A percentile compares a stretch with the other conserved stretches of the same genome.
These are phyloP conservation scores for Tetragnatha versicolor DNA, from an alignment of 1,140 invertebrate species.

Conservation along the genomic window DNA sequence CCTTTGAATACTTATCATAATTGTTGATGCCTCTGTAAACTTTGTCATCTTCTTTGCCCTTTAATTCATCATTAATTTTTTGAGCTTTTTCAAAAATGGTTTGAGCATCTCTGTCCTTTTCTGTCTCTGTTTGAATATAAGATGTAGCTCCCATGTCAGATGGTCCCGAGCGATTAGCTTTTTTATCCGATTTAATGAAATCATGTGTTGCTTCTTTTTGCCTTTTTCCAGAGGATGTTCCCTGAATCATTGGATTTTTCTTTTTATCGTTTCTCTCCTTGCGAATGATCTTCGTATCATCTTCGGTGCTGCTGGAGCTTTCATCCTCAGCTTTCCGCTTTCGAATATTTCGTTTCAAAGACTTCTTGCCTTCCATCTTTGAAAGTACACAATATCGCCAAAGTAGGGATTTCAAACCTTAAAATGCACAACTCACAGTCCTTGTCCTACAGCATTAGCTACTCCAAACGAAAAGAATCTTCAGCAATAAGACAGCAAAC, in stretches of 20 bases:
- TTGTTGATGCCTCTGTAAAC: constrained; percentile 95
- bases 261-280: constrained; percentile 59
- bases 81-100: constrained; percentile 92
- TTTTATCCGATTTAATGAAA: constrained; percentile 70
- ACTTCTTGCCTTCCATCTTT: constrained; percentile 22
- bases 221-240: constrained; percentile 58
- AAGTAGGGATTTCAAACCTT: too few relatives aligned
- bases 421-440: too few relatives aligned
- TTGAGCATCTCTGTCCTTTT: constrained; percentile 88
- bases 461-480: too few relatives aligned
- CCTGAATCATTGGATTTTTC: constrained; percentile 64
- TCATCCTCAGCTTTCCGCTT: constrained; percentile 22
- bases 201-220: constrained; percentile 65
- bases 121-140: constrained; percentile 89
- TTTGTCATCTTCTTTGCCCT: constrained; percentile 94
- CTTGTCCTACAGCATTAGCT: too few relatives aligned
- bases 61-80: constrained; percentile 82
- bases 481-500: too few relatives aligned
- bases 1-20: constrained; percentile 94
- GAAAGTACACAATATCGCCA: too few relatives aligned
- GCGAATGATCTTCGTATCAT: constrained; percentile 64
- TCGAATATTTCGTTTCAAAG: constrained; percentile 32
- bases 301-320: constrained; percentile 60
- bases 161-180: constrained; percentile 72
- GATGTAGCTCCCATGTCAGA: constrained; percentile 87